Evolutionary conservation across 2,888 invertebrate species (phyloP).

Genomic region (Homarus gammarus): DNA sequence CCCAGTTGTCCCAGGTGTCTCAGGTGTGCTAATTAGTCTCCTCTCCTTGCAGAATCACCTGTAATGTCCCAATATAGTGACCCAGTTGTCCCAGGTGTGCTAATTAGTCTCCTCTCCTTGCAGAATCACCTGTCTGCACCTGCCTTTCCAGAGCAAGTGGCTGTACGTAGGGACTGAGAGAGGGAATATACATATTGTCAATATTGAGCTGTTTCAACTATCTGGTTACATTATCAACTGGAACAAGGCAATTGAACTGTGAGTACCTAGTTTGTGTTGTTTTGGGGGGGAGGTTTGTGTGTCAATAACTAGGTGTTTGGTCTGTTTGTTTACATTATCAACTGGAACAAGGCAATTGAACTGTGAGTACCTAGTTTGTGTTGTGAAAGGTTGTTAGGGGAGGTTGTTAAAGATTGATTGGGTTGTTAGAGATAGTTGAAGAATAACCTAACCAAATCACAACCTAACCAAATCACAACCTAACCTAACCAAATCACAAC

Average conservation of each 20-base stretch:
- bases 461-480: no score
- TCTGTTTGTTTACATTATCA: conserved; percentile 98
- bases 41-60: no score
- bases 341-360: conserved; percentile 99
- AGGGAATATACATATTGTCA: conserved; percentile 98
- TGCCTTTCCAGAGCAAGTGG: conserved; percentile 99
- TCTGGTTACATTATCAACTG: conserved; percentile 99
- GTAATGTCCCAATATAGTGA: no score
- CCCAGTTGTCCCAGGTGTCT: no score
- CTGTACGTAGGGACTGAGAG: conserved; percentile 98
- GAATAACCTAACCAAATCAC: no score
- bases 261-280: conserved; percentile 37
- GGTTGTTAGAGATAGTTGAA: not conserved
- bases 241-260: conserved; percentile 98
- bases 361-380: conserved; percentile 77
- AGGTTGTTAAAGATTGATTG: not conserved
- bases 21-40: no score
- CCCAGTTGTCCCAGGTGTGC: no score
- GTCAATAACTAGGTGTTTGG: conserved; percentile 97
- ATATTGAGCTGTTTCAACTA: conserved; percentile 96
- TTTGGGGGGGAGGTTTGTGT: no score
- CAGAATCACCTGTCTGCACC: conserved; percentile 95
- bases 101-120: not conserved
- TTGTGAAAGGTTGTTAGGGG: not conserved
- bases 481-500: no score